Conservation (phyloP, 2,113 vertebrate genomes). For the Phrynosoma blainvillii region DNA sequence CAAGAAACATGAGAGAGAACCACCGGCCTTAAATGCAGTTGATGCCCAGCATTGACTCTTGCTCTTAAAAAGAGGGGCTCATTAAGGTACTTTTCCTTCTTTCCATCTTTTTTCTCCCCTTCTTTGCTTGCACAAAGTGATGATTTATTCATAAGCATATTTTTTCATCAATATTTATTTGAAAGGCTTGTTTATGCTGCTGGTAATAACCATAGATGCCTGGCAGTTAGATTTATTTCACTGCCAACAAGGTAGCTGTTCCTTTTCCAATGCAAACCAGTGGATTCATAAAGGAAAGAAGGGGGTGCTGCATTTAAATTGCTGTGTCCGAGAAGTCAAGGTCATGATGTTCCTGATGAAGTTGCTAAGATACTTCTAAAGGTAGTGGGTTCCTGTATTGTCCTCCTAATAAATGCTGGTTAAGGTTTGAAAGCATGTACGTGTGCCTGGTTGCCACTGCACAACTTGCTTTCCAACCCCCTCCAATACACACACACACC, state of each 20-base stretch:
- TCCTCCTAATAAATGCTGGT: not conserved
- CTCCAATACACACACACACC: not conserved
- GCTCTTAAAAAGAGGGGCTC: not conserved
- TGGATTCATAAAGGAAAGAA: not conserved
- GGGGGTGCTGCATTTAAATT: not conserved
- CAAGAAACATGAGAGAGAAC: too few relatives aligned
- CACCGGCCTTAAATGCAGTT: not conserved
- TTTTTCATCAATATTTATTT: slow-evolving; percentile 39
- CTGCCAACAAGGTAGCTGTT: not conserved
- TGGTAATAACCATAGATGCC: slow-evolving; percentile 10
- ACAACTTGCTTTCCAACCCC: not conserved
- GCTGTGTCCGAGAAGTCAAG: not conserved
- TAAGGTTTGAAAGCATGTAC: not conserved
- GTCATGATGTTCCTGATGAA: not conserved
- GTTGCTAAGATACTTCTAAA: not conserved
- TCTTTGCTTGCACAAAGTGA: not conserved
- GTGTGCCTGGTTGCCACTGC: too few relatives aligned
- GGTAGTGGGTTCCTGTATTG: not conserved
- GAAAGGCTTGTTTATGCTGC: slow-evolving; percentile 8
- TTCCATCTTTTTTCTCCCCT: too few relatives aligned
- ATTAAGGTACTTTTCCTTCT: not conserved
- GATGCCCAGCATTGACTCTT: not conserved
- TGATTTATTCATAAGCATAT: slow-evolving; percentile 31
- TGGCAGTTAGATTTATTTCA: slow-evolving; percentile 5
- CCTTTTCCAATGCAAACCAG: not conserved